phyloP scores from a whole-genome alignment of 2,888 invertebrate species.

The Heterodera filipjevi region DNA sequence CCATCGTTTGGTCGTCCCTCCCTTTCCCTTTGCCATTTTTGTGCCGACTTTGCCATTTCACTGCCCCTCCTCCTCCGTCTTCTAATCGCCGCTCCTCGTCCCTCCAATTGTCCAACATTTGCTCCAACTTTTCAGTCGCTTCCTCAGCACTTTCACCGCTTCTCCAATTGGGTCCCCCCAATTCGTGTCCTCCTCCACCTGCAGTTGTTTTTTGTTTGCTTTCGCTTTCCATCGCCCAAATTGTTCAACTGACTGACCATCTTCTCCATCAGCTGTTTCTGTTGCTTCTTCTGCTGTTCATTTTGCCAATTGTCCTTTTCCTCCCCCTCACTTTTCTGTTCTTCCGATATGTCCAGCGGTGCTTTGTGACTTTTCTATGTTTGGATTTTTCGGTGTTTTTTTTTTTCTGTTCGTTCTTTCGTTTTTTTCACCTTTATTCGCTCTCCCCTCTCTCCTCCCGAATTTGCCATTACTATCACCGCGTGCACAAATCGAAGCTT shows the following conservation, averaged over 20 bases:
- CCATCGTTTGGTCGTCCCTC: not conserved
- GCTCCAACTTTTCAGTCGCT: not conserved
- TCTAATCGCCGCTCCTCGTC: not conserved
- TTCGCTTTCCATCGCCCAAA: too few species aligned
- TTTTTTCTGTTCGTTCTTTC: not conserved
- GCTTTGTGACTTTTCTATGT: not conserved
- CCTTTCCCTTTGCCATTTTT: not conserved
- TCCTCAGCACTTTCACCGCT: not conserved
- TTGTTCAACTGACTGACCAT: too few species aligned
- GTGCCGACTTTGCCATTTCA: not conserved
- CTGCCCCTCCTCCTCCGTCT: too few species aligned
- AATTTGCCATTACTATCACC: not conserved
- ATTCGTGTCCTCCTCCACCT: not conserved
- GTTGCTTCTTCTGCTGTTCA: not conserved
- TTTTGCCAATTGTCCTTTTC: not conserved
- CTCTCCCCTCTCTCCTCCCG: not conserved
- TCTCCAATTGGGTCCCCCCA: not conserved
- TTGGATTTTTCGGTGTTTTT: not conserved
- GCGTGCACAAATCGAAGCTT: slow-evolving; percentile 14
- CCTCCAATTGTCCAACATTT: not conserved
- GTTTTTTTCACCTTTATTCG: not conserved
- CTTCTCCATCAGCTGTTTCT: too few species aligned
- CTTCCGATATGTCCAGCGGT: not conserved
- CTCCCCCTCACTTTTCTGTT: not conserved
- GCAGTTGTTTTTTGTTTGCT: too few species aligned